Evolutionary conservation across 2,888 invertebrate species (phyloP), one percentile per base, ranked within the genome.

Genomic region (Dorcus parallelipipedus): DNA sequence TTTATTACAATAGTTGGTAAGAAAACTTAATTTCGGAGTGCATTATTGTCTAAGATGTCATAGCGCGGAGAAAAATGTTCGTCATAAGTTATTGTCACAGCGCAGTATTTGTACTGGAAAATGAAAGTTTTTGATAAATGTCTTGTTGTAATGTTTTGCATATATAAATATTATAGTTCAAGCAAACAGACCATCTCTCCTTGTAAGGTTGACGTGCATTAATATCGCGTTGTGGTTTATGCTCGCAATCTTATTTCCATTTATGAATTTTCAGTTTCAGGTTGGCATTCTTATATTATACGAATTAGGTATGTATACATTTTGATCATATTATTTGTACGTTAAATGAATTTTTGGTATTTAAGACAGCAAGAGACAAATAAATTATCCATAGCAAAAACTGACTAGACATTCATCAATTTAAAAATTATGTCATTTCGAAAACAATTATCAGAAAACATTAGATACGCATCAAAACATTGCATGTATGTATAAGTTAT

Each of bases 81-180:
- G 62, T 69, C 71, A 75, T 76, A 74, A 74, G 66, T 76, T 74
- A 73, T 69, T 73, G 75, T 74, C 75, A 71, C 69, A 67, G 63
- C 67, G 70, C 68, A 71, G 70, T 72, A 73, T 73, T 72, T 70
- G 73, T 70, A 71, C 72, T 72, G 74, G 73, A 75, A 76, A 76
- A 76, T 75, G 74, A 75, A 76, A 74, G 73, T 74, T 73, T 70
- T 60, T 75, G 74, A 76, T 73, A 74, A 75, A 75, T 75, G 73
- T 69, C 68, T 68, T 69, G 72, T 70, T 72, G 75, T 74, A 73
- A 72, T 71, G 73, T 74, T 75, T 73, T 75, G 75, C 76, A 76
- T 75, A 75, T 74, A 75, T 75, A 75, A 76, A 75, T 76, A 75
- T 74, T 73, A 70, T 70, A 72, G 72, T 71, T 69, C 58, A 68